Percentiles rank a stretch among this genome's conserved stretches.
phyloP scores from a whole-genome alignment of 53 echinoderm and acorn worm genomes.

The Holothuria leucospilota region DNA sequence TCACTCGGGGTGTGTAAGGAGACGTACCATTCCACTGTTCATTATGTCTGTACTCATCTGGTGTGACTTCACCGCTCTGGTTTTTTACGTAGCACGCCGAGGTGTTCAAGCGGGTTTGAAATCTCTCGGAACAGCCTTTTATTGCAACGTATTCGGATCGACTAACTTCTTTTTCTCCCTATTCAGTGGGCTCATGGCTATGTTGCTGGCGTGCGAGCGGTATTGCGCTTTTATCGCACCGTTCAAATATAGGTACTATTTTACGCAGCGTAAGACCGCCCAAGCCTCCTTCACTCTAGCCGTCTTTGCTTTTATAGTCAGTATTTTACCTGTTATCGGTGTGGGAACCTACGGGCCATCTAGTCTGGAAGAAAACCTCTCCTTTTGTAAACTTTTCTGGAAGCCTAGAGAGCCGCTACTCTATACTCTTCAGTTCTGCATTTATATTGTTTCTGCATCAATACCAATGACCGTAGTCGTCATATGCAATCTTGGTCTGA shows the following conservation, averaged over 20 bases:
- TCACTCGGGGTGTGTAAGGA: not conserved
- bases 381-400: constrained; percentile 27
- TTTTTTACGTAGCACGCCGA: not conserved
- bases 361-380: not conserved
- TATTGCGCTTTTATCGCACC: constrained; percentile 17
- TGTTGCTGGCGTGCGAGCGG: constrained; percentile 27
- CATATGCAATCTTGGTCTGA: constrained; percentile 17
- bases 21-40: constrained; percentile 3
- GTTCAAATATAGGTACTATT: not conserved
- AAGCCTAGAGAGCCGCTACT: constrained; percentile 4
- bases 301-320: not conserved
- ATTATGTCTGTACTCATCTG: constrained; percentile 11
- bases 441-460: not conserved
- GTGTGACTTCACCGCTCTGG: constrained; percentile 34
- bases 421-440: constrained; percentile 6
- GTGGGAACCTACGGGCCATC: not conserved
- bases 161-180: constrained; percentile 25
- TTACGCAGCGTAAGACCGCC: not conserved
- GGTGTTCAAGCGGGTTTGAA: not conserved
- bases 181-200: constrained; percentile 12
- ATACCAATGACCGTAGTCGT: constrained; percentile 3
- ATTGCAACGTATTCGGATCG: constrained; percentile 16
- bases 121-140: not conserved
- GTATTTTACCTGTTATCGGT: constrained; percentile 12
- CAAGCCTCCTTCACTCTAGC: not conserved